Evolutionary conservation across 2,797 vertebrate species (phyloP).

Genomic region (Menidia menidia): DNA sequence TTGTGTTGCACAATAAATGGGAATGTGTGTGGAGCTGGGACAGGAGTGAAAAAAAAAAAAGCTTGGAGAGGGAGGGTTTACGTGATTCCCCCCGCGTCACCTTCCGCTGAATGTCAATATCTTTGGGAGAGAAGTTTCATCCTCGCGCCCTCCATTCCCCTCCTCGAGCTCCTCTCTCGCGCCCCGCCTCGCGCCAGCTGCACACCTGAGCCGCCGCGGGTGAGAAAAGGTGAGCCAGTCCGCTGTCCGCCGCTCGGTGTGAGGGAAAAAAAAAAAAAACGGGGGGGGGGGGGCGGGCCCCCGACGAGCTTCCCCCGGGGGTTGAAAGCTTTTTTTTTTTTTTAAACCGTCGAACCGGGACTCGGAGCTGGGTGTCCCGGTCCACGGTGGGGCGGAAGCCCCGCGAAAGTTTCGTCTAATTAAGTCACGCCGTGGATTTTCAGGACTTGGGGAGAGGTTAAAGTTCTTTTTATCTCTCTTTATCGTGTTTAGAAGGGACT

Average conservation of each 20-base stretch:
- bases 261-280: not conserved
- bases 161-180: not conserved
- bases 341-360: too few species aligned
- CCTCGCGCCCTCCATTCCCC: too few species aligned
- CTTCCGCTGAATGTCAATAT: slow-evolving; percentile 9
- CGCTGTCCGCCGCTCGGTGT: not conserved
- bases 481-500: not conserved
- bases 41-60: not conserved
- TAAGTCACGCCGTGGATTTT: not conserved
- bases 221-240: not conserved
- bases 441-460: not conserved
- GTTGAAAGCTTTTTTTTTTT: not conserved
- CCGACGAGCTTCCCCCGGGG: slow-evolving; percentile 19
- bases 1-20: slow-evolving; percentile 47
- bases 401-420: rapidly evolving
- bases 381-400: slow-evolving; percentile 5
- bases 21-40: slow-evolving; percentile 36
- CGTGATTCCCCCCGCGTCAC: slow-evolving; percentile 6
- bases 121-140: not conserved
- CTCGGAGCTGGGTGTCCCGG: not conserved
- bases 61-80: not conserved
- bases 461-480: not conserved
- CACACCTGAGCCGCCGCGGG: slow-evolving; percentile 59
- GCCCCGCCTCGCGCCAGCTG: slow-evolving; percentile 41
- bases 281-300: not conserved